These are phyloP conservation scores for Caenorhabditis drosophilae DNA, from an alignment of 2,888 invertebrate genomes.

Conservation along the genomic window DNA sequence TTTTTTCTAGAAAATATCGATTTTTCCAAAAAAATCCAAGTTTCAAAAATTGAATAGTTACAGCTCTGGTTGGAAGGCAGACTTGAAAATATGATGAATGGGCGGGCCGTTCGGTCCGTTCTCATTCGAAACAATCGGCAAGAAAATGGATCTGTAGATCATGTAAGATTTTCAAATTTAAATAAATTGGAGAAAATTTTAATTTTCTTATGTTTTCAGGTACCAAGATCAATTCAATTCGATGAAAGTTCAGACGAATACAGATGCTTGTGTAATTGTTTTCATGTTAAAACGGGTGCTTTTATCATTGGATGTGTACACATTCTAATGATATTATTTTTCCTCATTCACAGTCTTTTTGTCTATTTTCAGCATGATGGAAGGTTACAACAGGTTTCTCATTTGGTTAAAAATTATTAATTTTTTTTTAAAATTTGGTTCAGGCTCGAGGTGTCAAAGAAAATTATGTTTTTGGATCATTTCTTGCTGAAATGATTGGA, in stretches of 20 bases:
- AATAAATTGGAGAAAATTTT: not conserved
- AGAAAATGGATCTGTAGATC: conserved; percentile 50
- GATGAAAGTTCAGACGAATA: conserved; percentile 65
- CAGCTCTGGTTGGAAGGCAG: conserved; percentile 32
- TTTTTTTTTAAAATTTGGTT: conserved; percentile 5
- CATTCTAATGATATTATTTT: conserved; percentile 60
- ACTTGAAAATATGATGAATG: conserved; percentile 59
- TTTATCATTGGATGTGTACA: conserved; percentile 60
- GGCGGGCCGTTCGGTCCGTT: conserved; percentile 60
- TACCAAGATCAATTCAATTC: conserved; percentile 64
- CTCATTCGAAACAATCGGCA: conserved; percentile 58
- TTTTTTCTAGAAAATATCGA: too few relatives aligned
- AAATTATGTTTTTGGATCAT: conserved; percentile 53
- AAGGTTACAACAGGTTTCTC: conserved; percentile 37
- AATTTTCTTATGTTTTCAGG: conserved; percentile 21
- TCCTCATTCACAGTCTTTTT: conserved; percentile 64
- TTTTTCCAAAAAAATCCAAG: too few relatives aligned
- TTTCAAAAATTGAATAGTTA: too few relatives aligned
- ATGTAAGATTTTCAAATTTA: conserved; percentile 21
- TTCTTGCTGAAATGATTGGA: conserved; percentile 51
- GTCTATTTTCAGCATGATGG: conserved; percentile 65
- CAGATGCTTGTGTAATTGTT: conserved; percentile 67
- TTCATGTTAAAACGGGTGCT: conserved; percentile 67
- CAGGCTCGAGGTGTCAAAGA: conserved; percentile 52
- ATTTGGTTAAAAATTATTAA: not conserved